These are phyloP conservation scores for Archaeoteleia sp. DNA, from an alignment of 2,888 invertebrate genomes.

Conservation along the genomic window DNA sequence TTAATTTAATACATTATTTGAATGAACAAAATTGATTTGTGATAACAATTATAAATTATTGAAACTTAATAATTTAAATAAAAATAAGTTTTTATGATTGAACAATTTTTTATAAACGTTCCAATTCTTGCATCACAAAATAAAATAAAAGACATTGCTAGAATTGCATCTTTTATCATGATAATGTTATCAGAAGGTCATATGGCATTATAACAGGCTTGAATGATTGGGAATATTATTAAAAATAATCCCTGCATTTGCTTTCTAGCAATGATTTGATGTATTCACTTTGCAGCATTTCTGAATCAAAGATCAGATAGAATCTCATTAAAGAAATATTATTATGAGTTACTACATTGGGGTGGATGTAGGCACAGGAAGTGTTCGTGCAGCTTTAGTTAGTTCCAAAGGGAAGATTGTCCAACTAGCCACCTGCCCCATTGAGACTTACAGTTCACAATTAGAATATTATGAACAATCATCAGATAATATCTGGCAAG, in stretches of 20 bases:
- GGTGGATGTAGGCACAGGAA: constrained; percentile 95
- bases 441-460: constrained; percentile 86
- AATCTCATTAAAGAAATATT: background rate
- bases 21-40: no score
- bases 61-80: no score
- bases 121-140: background rate
- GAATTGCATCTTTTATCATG: constrained; percentile 9
- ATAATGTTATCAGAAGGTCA: constrained; percentile 38
- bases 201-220: constrained; percentile 5
- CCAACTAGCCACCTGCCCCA: constrained; percentile 79
- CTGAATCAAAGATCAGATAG: constrained; percentile 2
- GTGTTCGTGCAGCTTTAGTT: constrained; percentile 90
- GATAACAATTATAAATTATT: no score
- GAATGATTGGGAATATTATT: no score
- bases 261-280: no score
- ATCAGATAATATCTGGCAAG: constrained; percentile 90
- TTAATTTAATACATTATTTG: no score
- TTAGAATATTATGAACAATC: constrained; percentile 92
- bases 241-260: no score
- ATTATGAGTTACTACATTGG: constrained; percentile 82
- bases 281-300: constrained; percentile 5
- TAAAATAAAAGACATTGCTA: background rate
- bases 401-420: constrained; percentile 81
- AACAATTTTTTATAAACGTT: background rate
- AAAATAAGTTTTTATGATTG: no score